A percentile compares a stretch with the other conserved stretches of the same genome.
These are phyloP conservation scores for Phalangium opilio DNA, from an alignment of 2,888 invertebrate genomes.

Conservation along the genomic window DNA sequence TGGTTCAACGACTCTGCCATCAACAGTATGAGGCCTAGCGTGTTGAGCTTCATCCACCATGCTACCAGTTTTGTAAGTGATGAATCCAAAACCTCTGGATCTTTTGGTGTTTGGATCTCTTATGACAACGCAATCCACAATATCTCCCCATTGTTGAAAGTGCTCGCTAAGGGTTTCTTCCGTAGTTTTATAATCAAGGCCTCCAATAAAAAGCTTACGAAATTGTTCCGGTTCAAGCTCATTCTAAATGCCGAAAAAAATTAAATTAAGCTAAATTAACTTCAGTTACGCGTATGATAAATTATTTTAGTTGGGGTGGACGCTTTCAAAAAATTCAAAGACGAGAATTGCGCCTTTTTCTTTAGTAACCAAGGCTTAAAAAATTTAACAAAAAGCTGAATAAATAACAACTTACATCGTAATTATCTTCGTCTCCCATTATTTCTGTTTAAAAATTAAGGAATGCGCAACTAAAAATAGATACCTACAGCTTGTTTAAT, in stretches of 20 bases:
- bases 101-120: constrained; percentile 86
- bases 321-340: too few species aligned
- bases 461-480: too few species aligned
- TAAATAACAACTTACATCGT: too few species aligned
- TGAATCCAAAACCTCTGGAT: constrained; percentile 94
- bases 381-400: too few species aligned
- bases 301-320: too few species aligned
- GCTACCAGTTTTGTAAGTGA: constrained; percentile 79
- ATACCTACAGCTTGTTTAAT: too few species aligned
- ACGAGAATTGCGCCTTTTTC: too few species aligned
- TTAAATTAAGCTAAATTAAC: too few species aligned
- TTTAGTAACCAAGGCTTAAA: too few species aligned
- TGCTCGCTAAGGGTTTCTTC: constrained; percentile 68
- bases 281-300: too few species aligned
- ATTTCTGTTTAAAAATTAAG: too few species aligned
- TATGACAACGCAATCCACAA: constrained; percentile 93
- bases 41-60: constrained; percentile 91
- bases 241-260: not conserved
- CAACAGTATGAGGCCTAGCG: constrained; percentile 69
- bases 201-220: constrained; percentile 87
- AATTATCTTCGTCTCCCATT: too few species aligned
- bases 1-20: constrained; percentile 87
- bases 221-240: constrained; percentile 25
- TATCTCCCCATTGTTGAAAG: constrained; percentile 93
- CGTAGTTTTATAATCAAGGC: constrained; percentile 84